phyloP scores from a whole-genome alignment of 2,113 vertebrate species.

The Xiphophorus maculatus region DNA sequence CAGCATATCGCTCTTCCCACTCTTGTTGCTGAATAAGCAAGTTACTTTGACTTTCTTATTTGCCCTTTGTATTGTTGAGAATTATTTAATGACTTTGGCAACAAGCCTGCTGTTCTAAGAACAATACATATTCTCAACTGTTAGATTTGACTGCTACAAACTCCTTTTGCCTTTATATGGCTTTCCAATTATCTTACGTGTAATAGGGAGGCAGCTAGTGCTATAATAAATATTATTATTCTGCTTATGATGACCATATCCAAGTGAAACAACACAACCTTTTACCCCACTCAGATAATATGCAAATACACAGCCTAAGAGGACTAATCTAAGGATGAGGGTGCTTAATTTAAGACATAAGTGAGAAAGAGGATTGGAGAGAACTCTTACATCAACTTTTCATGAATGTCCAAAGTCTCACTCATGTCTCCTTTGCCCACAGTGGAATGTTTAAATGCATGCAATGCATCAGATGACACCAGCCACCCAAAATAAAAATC shows the following conservation, averaged over 20 bases:
- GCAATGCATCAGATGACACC: conserved; percentile 37
- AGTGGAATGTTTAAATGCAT: conserved; percentile 22
- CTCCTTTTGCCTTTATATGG: background rate
- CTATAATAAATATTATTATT: conserved; percentile 22
- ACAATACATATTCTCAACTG: background rate
- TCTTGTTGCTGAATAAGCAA: background rate
- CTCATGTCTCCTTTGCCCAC: conserved; percentile 8
- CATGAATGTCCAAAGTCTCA: conserved; percentile 20
- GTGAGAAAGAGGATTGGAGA: conserved; percentile 15
- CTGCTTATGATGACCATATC: conserved; percentile 27
- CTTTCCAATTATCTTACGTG: conserved; percentile 3
- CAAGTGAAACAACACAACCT: conserved; percentile 11
- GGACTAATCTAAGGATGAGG: conserved; percentile 15
- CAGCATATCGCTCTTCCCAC: background rate
- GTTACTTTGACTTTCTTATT: background rate
- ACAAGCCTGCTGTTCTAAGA: background rate
- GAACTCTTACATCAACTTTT: conserved; percentile 28
- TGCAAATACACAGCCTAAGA: conserved; percentile 56
- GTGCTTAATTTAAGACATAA: conserved; percentile 18
- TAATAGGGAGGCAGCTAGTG: background rate
- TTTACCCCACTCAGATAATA: conserved; percentile 28
- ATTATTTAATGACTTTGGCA: background rate
- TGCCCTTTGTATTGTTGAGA: background rate
- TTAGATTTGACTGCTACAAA: background rate
- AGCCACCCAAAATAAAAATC: conserved; percentile 46